Conservation (phyloP, 2,113 vertebrate genomes). For the Hypocryptadius cinnamomeus region DNA sequence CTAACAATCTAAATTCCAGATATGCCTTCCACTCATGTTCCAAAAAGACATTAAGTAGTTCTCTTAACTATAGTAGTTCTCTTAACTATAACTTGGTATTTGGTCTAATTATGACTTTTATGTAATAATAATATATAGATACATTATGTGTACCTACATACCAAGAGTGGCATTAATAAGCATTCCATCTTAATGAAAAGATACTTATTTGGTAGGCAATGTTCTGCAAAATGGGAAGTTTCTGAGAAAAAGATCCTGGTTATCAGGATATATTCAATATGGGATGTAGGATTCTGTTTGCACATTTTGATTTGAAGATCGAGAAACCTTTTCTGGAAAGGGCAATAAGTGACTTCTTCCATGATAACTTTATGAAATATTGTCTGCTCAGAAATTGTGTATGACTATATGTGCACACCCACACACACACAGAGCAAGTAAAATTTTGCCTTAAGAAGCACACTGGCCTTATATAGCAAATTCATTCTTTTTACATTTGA, state of each 20-base stretch:
- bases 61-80: background rate
- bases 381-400: conserved; percentile 2
- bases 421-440: background rate
- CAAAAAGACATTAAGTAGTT: background rate
- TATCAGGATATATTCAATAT: conserved; percentile 12
- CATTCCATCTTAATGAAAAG: background rate
- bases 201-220: background rate
- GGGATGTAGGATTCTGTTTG: background rate
- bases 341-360: background rate
- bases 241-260: conserved; percentile 36
- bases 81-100: background rate
- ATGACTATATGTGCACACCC: background rate
- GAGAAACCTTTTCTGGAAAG: background rate
- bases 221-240: background rate
- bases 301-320: conserved; percentile 39
- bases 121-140: background rate
- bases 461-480: background rate
- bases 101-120: background rate
- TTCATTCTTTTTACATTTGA: conserved; percentile 17
- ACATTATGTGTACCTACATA: background rate
- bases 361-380: conserved; percentile 54
- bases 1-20: background rate
- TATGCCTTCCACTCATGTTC: background rate
- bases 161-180: background rate
- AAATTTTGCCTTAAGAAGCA: conserved; percentile 26